A percentile compares a stretch with the other conserved stretches of the same genome.
Evolutionary conservation across 2,797 vertebrate genomes (phyloP).

Genomic region (Iguana delicatissima): DNA sequence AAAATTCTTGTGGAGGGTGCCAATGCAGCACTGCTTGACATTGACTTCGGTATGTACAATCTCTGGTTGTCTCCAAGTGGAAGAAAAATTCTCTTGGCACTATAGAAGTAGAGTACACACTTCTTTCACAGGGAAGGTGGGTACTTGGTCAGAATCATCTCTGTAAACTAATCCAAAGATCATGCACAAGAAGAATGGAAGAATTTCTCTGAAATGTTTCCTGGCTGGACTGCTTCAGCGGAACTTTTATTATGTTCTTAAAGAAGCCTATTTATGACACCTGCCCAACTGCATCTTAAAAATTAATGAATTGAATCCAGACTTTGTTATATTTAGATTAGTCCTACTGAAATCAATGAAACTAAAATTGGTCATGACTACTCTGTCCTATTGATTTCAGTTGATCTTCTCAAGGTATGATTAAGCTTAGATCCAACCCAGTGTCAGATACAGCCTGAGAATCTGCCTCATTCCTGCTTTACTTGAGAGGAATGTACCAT

Average conservation of each 20-base stretch:
- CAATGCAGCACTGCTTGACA: conserved; percentile 97
- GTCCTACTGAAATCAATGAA: neutral
- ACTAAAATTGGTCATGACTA: neutral
- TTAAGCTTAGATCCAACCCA: neutral
- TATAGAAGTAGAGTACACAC: neutral
- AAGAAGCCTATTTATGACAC: neutral
- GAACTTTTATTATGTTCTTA: neutral
- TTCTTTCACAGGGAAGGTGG: neutral
- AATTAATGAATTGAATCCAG: neutral
- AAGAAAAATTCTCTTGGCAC: neutral
- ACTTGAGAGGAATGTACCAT: neutral
- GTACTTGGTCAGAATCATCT: neutral
- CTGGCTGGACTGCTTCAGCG: neutral
- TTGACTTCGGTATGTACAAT: conserved; percentile 91
- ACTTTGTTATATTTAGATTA: neutral
- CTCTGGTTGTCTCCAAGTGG: neutral
- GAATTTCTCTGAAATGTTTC: neutral
- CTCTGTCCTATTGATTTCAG: neutral
- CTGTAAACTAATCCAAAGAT: neutral
- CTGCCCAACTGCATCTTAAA: neutral
- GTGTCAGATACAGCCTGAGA: neutral
- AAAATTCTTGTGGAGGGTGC: conserved; percentile 98
- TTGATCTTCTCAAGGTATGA: neutral
- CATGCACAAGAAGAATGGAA: neutral
- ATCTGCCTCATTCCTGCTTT: neutral